Evolutionary conservation across 2,888 invertebrate species (phyloP), one percentile per base, ranked within the genome.

Genomic region (Volucella zonaria): DNA sequence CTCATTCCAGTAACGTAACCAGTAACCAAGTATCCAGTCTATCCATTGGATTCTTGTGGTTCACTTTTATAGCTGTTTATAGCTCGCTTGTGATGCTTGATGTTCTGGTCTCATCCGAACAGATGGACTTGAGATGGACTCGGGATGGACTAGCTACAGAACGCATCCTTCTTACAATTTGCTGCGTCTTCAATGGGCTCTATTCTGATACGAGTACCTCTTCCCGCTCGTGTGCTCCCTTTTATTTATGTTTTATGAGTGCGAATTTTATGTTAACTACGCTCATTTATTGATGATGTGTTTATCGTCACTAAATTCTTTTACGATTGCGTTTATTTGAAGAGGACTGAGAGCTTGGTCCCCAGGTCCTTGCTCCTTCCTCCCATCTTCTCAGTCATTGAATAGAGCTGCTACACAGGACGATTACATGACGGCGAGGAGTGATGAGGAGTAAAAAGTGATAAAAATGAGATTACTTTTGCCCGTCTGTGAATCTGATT

Each of bases 241-340:
- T 81, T 77, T 81, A 67, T 85, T 80, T 85, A 81, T 85, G 76
- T 85, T 85, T 85, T 81, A 85, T 71, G 81, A 81, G 85, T 85
- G 85, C 75, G 85, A 85, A 85, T 85, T 85, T 85, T 85, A 85
- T 85, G 85, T 85, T 85, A 85, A 85, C 85, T 85, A 81, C 81
- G 68, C 71, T 81, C 85, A 85, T 85, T 73, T 90, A 89, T 89
- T 90, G 90, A 90, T 90, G 90, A 90, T 90, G 90, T 90, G 90
- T 90, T 90, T 90, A 90, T 90, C 90, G 90, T 90, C 89, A 90
- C 89, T 90, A 90, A 90, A 89, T 90, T 89, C 88, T 88, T 90
- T 90, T 90, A 90, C 90, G 90, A 89, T 89, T 88, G 86, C 89
- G 89, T 90, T 85, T 81, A 85, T 66, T 64, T 40, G n/a, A 51